phyloP scores from a whole-genome alignment of 2,888 invertebrate genomes.

The Eupelmus urozonus region DNA sequence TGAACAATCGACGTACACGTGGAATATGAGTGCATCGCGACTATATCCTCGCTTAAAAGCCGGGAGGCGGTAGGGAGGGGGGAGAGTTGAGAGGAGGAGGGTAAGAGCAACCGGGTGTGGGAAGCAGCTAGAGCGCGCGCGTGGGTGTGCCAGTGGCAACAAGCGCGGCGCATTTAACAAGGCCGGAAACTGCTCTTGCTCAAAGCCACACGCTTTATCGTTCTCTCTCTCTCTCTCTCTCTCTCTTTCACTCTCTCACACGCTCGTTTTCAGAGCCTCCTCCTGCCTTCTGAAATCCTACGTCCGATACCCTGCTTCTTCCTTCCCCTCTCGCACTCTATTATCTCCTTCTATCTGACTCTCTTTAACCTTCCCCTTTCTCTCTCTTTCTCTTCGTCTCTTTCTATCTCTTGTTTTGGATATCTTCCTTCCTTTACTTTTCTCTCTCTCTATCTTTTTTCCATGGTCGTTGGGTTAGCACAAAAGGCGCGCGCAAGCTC shows the following conservation, averaged over 20 bases:
- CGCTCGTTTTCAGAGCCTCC: not conserved
- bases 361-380: no score
- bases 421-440: no score
- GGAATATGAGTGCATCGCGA: conserved; percentile 1
- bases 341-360: no score
- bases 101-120: not conserved
- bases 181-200: conserved; percentile 45
- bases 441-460: no score
- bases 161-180: conserved; percentile 43
- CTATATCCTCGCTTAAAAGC: not conserved
- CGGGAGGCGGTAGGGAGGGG: not conserved
- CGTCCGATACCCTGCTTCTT: conserved; percentile 9
- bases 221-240: conserved; percentile 15
- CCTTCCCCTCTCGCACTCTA: not conserved
- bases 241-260: conserved; percentile 3
- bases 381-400: no score
- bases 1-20: conserved; percentile 36
- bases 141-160: conserved; percentile 10
- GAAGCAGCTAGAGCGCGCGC: no score
- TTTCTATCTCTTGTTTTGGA: no score
- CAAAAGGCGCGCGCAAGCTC: not conserved
- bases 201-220: conserved; percentile 22
- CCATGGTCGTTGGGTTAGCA: no score
- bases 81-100: not conserved
- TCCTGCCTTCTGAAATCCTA: not conserved